phyloP scores from a whole-genome alignment of 2,113 vertebrate genomes.

The Eurystomus gularis region DNA sequence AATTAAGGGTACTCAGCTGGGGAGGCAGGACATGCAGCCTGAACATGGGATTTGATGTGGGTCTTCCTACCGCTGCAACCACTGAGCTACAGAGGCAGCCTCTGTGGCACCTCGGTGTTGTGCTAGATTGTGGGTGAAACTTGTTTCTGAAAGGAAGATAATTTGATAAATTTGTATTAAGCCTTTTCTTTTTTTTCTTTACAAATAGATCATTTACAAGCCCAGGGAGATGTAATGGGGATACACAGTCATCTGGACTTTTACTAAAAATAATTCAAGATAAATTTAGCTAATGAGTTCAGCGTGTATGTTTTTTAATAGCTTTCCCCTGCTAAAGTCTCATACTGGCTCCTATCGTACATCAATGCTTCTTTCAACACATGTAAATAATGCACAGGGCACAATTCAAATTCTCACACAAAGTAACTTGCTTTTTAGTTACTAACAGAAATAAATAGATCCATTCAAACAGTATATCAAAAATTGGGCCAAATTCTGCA shows the following conservation, averaged over 20 bases:
- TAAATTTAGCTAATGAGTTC: constrained; percentile 53
- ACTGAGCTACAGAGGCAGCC: background rate
- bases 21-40: background rate
- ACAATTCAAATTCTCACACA: constrained; percentile 9
- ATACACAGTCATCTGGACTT: constrained; percentile 35
- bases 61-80: background rate
- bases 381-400: constrained; percentile 42
- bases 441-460: background rate
- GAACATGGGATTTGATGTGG: background rate
- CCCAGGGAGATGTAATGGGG: background rate
- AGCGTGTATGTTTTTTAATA: background rate
- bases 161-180: background rate
- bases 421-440: constrained; percentile 31
- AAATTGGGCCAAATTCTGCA: background rate
- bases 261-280: constrained; percentile 44
- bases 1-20: background rate
- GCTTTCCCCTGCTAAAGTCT: background rate
- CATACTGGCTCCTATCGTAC: background rate
- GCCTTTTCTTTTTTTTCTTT: background rate
- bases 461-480: background rate
- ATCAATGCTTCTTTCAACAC: constrained; percentile 10
- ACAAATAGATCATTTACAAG: background rate
- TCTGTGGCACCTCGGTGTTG: background rate
- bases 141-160: background rate
- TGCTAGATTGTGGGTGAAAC: background rate